phyloP scores from a whole-genome alignment of 2,797 vertebrate species.

The Distichodus sexfasciatus region DNA sequence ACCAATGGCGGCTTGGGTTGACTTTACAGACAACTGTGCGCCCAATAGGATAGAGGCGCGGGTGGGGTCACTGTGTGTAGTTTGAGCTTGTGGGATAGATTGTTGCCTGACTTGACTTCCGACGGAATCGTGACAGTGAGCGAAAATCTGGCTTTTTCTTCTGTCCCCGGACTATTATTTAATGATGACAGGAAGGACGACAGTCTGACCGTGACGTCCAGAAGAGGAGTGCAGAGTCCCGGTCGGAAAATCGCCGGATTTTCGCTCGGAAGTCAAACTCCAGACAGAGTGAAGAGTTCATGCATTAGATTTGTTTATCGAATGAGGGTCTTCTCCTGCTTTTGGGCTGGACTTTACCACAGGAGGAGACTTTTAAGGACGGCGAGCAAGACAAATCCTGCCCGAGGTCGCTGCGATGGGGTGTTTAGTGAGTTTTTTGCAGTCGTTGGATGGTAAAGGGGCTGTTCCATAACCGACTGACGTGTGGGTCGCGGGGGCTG shows the following conservation, averaged over 20 bases:
- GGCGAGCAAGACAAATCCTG: too few species aligned
- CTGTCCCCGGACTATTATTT: conserved; percentile 5
- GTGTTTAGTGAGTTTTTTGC: conserved; percentile 20
- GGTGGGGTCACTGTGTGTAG: conserved; percentile 49
- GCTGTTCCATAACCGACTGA: conserved; percentile 42
- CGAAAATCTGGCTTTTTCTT: conserved; percentile 7
- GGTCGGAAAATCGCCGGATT: not conserved
- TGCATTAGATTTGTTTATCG: too few species aligned
- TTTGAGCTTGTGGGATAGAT: conserved; percentile 61
- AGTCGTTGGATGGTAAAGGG: not conserved
- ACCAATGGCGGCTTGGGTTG: conserved; percentile 59
- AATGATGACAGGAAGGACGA: conserved; percentile 30
- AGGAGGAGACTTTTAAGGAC: too few species aligned
- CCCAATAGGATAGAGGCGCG: conserved; percentile 57
- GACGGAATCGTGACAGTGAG: conserved; percentile 40
- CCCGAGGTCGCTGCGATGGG: too few species aligned
- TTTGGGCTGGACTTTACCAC: too few species aligned
- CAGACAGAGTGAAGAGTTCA: too few species aligned
- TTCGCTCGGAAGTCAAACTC: too few species aligned
- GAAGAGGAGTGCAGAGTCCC: not conserved
- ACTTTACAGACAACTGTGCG: conserved; percentile 29
- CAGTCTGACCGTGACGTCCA: not conserved
- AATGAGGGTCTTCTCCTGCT: too few species aligned
- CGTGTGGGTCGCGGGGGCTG: conserved; percentile 44
- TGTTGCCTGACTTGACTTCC: conserved; percentile 61